phyloP scores from a whole-genome alignment of 2,888 invertebrate genomes.

The Ectemnius lituratus region DNA sequence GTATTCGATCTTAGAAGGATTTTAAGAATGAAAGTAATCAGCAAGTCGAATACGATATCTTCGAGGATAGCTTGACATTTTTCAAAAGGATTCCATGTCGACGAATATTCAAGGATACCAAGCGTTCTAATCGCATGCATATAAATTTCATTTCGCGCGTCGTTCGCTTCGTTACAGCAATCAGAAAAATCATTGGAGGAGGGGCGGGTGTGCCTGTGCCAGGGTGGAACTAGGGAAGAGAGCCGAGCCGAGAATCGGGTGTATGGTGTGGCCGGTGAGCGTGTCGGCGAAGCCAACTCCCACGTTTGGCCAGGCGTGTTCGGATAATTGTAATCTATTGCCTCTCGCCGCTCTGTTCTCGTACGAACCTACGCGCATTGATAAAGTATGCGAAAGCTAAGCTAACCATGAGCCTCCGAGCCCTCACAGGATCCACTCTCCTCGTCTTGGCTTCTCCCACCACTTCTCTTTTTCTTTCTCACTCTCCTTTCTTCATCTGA shows the following conservation, averaged over 20 bases:
- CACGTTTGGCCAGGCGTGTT: constrained; percentile 71
- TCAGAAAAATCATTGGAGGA: constrained; percentile 24
- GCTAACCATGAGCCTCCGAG: constrained; percentile 26
- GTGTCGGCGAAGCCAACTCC: constrained; percentile 62
- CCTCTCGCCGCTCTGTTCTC: constrained; percentile 62
- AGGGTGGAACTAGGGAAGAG: constrained; percentile 26
- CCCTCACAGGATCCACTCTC: constrained; percentile 30
- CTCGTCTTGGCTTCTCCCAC: constrained; percentile 21
- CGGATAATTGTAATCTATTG: constrained; percentile 76
- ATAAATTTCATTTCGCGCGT: constrained; percentile 13
- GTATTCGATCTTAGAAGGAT: too few species aligned
- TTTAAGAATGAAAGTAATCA: too few species aligned
- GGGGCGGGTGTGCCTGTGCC: neutral
- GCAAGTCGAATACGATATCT: too few species aligned
- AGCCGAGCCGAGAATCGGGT: constrained; percentile 46
- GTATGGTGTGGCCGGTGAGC: constrained; percentile 27
- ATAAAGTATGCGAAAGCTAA: constrained; percentile 67
- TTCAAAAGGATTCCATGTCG: too few species aligned
- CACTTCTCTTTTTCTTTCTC: neutral
- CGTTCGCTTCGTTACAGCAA: constrained; percentile 16
- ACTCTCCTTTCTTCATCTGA: neutral
- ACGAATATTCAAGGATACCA: too few species aligned
- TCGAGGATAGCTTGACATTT: too few species aligned
- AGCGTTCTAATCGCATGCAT: constrained; percentile 1
- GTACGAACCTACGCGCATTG: constrained; percentile 64